These are phyloP conservation scores for Emys orbicularis DNA, from an alignment of 2,797 vertebrate genomes.

Conservation along the genomic window DNA sequence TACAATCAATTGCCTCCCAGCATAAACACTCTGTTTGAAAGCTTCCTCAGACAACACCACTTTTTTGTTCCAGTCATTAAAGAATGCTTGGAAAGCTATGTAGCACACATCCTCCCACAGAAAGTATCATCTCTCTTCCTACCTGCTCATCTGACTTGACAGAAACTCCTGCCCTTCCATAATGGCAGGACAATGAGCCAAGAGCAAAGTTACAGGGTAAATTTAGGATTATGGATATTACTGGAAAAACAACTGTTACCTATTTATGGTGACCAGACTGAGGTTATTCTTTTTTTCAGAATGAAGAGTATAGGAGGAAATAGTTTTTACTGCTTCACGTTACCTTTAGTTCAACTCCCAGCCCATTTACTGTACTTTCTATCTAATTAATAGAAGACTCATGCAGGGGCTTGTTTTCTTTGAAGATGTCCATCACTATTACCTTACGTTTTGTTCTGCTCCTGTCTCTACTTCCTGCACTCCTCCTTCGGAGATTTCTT, in stretches of 20 bases:
- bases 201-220: background rate
- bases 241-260: background rate
- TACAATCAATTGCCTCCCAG: background rate
- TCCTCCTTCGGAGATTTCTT: background rate
- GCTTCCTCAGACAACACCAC: background rate
- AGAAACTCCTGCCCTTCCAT: background rate
- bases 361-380: background rate
- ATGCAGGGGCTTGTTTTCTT: background rate
- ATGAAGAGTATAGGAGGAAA: background rate
- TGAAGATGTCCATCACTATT: background rate
- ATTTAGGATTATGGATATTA: background rate
- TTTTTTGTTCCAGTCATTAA: conserved; percentile 23
- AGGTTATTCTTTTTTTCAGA: background rate
- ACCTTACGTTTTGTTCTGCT: background rate
- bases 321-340: background rate
- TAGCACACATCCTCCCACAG: background rate
- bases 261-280: background rate
- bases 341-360: background rate
- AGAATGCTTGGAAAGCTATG: background rate
- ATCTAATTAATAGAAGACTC: background rate
- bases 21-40: conserved; percentile 45
- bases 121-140: background rate
- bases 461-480: background rate
- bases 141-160: background rate
- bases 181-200: background rate